Conservation (phyloP, 2,797 vertebrate genomes). For the Myotis myotis region DNA sequence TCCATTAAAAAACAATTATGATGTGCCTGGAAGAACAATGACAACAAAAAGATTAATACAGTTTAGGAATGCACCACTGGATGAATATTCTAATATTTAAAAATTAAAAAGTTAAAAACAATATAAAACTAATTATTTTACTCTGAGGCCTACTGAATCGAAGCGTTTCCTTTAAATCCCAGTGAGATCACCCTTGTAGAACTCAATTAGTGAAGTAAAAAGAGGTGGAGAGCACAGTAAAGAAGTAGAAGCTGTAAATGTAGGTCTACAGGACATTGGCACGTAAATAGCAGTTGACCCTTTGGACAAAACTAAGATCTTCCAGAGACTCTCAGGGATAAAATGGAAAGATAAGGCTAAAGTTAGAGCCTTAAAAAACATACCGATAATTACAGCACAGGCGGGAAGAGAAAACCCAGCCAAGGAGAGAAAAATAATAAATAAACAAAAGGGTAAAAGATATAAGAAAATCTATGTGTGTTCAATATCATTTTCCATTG, state of each 20-base stretch:
- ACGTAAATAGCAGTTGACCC: not conserved
- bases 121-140: not conserved
- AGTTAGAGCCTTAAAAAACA: not conserved
- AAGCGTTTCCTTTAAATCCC: not conserved
- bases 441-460: not conserved
- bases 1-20: not conserved
- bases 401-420: not conserved
- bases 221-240: not conserved
- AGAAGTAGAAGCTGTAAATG: not conserved
- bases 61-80: not conserved
- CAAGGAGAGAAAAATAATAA: not conserved
- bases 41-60: not conserved
- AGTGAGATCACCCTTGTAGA: not conserved
- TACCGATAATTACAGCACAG: not conserved
- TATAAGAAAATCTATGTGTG: not conserved
- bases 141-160: not conserved
- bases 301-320: not conserved
- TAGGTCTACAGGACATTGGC: not conserved
- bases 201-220: not conserved
- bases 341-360: not conserved
- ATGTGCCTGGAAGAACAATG: not conserved
- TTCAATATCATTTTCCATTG: not conserved
- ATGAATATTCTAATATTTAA: not conserved
- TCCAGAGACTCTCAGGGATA: not conserved
- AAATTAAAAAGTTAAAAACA: not conserved